Evolutionary conservation across 2,888 invertebrate species (phyloP).

Genomic region (Pristionchus arcanus): DNA sequence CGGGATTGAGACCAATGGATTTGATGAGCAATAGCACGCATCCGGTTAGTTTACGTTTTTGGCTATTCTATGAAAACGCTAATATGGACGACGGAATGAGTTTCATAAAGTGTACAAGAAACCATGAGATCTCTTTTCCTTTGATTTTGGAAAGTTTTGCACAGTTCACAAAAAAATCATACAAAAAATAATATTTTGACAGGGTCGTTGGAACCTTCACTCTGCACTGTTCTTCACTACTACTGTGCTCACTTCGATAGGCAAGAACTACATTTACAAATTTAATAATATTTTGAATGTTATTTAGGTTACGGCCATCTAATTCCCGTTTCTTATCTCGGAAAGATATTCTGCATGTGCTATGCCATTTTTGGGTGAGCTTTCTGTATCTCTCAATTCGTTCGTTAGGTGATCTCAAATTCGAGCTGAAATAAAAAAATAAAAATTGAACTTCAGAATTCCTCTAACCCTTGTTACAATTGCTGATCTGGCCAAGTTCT

Average conservation of each 20-base stretch:
- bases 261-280: constrained; percentile 46
- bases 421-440: not conserved
- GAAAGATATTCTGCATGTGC: constrained; percentile 76
- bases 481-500: constrained; percentile 78
- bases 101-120: not conserved
- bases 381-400: not conserved
- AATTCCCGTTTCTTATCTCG: constrained; percentile 75
- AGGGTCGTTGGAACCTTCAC: constrained; percentile 71
- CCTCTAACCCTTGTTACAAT: constrained; percentile 78
- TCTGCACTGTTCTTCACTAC: constrained; percentile 75
- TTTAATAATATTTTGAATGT: not conserved
- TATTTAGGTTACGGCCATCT: constrained; percentile 73
- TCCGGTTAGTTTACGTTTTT: constrained; percentile 10
- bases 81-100: not conserved
- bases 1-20: constrained; percentile 49
- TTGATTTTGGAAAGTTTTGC: too few species aligned
- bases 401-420: not conserved
- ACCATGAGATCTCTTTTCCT: too few species aligned
- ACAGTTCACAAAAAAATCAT: too few species aligned
- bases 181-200: too few species aligned
- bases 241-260: constrained; percentile 75
- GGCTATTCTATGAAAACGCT: too few species aligned
- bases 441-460: constrained; percentile 68
- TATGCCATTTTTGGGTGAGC: constrained; percentile 75
- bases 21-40: not conserved